A percentile compares a stretch with the other conserved stretches of the same genome.
These are phyloP conservation scores for Calliopsis andreniformis DNA, from an alignment of 1,140 invertebrate genomes.

Conservation along the genomic window DNA sequence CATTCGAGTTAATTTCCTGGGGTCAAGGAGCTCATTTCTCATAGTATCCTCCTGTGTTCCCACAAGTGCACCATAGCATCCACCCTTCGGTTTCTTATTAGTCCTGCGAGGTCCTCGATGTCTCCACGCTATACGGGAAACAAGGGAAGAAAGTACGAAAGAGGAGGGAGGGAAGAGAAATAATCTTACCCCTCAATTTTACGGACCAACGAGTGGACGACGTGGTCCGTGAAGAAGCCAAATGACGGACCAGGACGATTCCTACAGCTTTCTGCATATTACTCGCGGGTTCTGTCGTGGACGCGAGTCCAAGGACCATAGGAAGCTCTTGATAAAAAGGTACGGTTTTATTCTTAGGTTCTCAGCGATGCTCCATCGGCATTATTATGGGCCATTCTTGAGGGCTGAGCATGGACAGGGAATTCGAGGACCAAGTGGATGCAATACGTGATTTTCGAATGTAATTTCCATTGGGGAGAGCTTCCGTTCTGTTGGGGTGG, in stretches of 20 bases:
- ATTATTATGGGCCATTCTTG: constrained; percentile 24
- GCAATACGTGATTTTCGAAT: constrained; percentile 38
- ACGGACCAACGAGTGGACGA: constrained; percentile 66
- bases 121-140: constrained; percentile 25
- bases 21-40: constrained; percentile 4
- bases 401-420: no score
- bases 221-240: constrained; percentile 68
- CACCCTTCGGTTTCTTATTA: constrained; percentile 63
- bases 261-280: constrained; percentile 51
- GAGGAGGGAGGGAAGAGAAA: constrained; percentile 49
- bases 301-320: constrained; percentile 6
- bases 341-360: constrained; percentile 33
- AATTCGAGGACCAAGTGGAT: constrained; percentile 36
- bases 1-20: constrained; percentile 56
- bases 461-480: constrained; percentile 25
- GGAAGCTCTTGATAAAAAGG: not conserved
- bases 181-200: constrained; percentile 74
- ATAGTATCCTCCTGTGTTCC: constrained; percentile 15
- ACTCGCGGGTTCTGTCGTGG: constrained; percentile 32
- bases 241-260: constrained; percentile 57
- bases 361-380: not conserved
- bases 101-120: constrained; percentile 48
- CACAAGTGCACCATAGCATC: constrained; percentile 46
- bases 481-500: not conserved
- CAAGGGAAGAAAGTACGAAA: constrained; percentile 36